Conservation (phyloP, 2,888 invertebrate species). For the Lomographa bimaculata region DNA sequence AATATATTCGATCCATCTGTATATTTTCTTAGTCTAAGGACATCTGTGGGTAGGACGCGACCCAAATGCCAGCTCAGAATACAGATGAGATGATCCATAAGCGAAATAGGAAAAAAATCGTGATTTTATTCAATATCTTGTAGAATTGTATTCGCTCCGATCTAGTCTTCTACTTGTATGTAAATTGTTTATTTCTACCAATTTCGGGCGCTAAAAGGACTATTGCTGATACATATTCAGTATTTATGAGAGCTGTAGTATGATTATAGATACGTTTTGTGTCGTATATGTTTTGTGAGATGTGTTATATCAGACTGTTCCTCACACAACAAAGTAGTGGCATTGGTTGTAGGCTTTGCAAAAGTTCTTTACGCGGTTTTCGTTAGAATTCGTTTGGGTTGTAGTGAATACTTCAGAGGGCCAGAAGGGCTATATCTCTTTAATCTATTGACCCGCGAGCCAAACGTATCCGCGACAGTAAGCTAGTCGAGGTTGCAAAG, state of each 20-base stretch:
- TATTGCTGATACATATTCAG: constrained; percentile 29
- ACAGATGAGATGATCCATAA: constrained; percentile 45
- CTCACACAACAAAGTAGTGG: too few relatives aligned
- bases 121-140: constrained; percentile 32
- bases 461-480: too few relatives aligned
- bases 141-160: constrained; percentile 25
- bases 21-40: constrained; percentile 18
- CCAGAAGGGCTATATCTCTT: too few relatives aligned
- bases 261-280: constrained; percentile 19
- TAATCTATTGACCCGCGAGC: too few relatives aligned
- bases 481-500: too few relatives aligned
- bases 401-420: too few relatives aligned
- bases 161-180: constrained; percentile 20
- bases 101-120: constrained; percentile 35
- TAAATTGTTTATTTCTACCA: constrained; percentile 30
- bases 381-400: too few relatives aligned
- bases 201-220: constrained; percentile 28
- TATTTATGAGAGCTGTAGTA: constrained; percentile 27
- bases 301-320: constrained; percentile 1
- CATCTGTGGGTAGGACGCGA: constrained; percentile 41
- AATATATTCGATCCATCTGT: constrained; percentile 16
- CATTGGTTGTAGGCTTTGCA: too few relatives aligned
- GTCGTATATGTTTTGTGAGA: constrained; percentile 11
- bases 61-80: constrained; percentile 50
- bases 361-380: too few relatives aligned